These are phyloP conservation scores for Osmerus eperlanus DNA, from an alignment of 2,113 vertebrate genomes.

Conservation along the genomic window DNA sequence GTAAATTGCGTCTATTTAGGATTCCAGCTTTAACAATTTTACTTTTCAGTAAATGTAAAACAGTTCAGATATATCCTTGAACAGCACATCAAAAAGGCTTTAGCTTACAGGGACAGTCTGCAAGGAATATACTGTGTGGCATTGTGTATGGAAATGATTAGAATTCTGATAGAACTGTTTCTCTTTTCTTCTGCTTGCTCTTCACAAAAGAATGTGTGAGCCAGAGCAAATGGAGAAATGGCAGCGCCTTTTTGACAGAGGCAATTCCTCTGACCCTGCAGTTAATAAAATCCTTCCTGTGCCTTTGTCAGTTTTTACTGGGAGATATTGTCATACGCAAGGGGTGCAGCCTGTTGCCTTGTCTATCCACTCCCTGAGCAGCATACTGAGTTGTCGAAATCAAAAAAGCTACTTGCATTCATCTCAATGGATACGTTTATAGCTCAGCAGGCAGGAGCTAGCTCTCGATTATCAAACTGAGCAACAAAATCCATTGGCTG, in stretches of 20 bases:
- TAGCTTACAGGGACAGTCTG: constrained; percentile 21
- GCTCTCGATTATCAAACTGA: constrained; percentile 44
- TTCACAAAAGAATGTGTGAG: constrained; percentile 27
- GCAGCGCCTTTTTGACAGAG: constrained; percentile 36
- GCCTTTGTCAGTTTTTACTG: constrained; percentile 68
- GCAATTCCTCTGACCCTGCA: constrained; percentile 57
- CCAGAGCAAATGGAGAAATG: constrained; percentile 23
- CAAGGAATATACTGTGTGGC: constrained; percentile 3
- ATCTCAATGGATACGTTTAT: constrained; percentile 47
- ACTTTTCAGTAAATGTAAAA: not conserved
- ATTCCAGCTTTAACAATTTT: not conserved
- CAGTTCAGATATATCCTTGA: constrained; percentile 8
- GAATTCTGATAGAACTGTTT: constrained; percentile 38
- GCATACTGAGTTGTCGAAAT: constrained; percentile 55
- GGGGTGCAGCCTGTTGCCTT: constrained; percentile 47
- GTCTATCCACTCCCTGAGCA: constrained; percentile 42
- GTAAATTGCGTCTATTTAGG: no score
- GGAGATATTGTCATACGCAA: constrained; percentile 52
- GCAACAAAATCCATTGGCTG: not conserved
- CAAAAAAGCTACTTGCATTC: constrained; percentile 43
- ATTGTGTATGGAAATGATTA: constrained; percentile 37
- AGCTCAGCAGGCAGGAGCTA: constrained; percentile 48
- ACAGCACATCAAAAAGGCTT: constrained; percentile 10
- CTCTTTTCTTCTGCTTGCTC: constrained; percentile 24
- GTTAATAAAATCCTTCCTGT: constrained; percentile 71